Base-by-base conservation (phyloP, 1,140 invertebrate genomes). In the Cepaea nemoralis region DNA sequence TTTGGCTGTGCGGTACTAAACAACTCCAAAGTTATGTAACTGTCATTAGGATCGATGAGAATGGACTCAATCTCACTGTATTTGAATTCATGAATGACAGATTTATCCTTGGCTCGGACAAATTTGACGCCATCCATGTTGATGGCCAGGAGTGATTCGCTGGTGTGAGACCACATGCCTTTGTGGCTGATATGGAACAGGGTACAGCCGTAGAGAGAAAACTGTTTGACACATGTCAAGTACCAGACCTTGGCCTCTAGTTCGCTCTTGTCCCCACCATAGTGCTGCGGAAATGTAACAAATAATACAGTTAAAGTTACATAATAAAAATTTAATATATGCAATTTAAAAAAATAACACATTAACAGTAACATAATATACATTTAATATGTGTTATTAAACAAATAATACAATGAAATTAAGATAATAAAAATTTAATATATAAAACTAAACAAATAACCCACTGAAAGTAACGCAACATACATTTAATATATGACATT, bases 141-240 rank as follows among this genome's bases (percentile, higher is more conserved):
- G n/a, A 99, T 94, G 27, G 97, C 97, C 22, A 98, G 92, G 22
- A 97, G 93, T 12, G 94, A 88, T 76, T 92, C 93, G 84, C 93
- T 93, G 50, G 93, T 96, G 88, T 97, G 97, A 12, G 95, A 96
- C 96, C 97, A 97, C 88, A 96, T 96, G 2, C 96, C 96, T 83
- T 96, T 94, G 89, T 98, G 98, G 0, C 95, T 95, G 40, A 98
- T 97, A 48, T 95, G 94, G 91, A 96, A 98, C 92, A 98, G 94
- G 0, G 97, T 97, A 73, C 96, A 97, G 1, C 97, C 97, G 89
- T 98, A 98, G 0, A 98, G 93, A 0, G 97, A 96, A 91, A 98
- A 99, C 91, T 99, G 97, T 96, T 98, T 98, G 0, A 99, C 97
- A 88, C 97, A 98, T 0, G 97, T 97, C 69, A 99, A 92, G 90